Evolutionary conservation across 2,888 invertebrate species (phyloP).

Genomic region (Lutraria lutraria): DNA sequence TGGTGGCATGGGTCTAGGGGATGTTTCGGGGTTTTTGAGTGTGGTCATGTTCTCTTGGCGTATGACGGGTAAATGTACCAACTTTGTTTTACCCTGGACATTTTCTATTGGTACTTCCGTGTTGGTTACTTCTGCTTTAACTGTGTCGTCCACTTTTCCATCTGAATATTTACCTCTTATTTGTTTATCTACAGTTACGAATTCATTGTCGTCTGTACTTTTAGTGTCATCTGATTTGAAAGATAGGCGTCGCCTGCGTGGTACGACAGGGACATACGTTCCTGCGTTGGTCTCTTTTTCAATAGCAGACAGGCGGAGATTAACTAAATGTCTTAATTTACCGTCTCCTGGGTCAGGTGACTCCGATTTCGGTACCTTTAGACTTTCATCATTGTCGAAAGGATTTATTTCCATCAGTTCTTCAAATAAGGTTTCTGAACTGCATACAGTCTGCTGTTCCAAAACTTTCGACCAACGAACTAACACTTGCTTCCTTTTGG

Average conservation of each 20-base stretch:
- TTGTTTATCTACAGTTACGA: conserved; percentile 60
- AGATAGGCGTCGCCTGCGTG: conserved; percentile 20
- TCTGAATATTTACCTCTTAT: conserved; percentile 53
- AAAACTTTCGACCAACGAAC: conserved; percentile 61
- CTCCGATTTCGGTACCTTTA: neutral
- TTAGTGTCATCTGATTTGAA: conserved; percentile 5
- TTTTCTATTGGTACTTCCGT: neutral
- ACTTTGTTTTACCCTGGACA: conserved; percentile 2
- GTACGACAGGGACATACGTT: conserved; percentile 8
- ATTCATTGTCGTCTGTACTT: conserved; percentile 20
- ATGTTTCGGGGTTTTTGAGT: neutral
- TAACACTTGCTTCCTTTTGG: conserved; percentile 59
- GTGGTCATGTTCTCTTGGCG: neutral
- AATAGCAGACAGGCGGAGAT: conserved; percentile 30
- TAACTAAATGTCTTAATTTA: conserved; percentile 39
- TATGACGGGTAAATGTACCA: conserved; percentile 42
- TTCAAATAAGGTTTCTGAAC: conserved; percentile 56
- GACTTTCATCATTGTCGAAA: neutral
- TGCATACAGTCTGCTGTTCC: conserved; percentile 55
- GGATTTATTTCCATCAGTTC: conserved; percentile 53
- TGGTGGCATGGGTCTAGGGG: neutral
- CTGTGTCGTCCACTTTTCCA: neutral
- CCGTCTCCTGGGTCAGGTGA: conserved; percentile 16
- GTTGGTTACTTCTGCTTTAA: neutral
- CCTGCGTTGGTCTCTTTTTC: conserved; percentile 19